phyloP scores from a whole-genome alignment of 2,888 invertebrate species.

The Hofmannophila pseudospretella region DNA sequence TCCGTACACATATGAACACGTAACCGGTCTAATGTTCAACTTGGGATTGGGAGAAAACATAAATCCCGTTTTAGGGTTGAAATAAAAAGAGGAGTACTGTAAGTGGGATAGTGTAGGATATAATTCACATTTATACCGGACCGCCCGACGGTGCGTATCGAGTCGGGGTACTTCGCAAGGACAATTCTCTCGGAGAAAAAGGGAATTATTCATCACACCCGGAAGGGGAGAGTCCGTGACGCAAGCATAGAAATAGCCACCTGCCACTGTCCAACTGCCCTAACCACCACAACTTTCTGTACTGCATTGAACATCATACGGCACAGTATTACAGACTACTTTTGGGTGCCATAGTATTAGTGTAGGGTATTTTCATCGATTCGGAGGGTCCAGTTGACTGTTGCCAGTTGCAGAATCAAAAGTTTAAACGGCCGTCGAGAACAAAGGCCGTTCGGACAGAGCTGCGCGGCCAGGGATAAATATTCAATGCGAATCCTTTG shows the following conservation, averaged over 20 bases:
- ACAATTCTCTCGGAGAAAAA: slow-evolving; percentile 73
- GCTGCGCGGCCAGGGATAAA: slow-evolving; percentile 61
- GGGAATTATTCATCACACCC: slow-evolving; percentile 78
- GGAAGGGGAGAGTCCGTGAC: slow-evolving; percentile 77
- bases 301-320: slow-evolving; percentile 21
- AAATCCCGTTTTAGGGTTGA: slow-evolving; percentile 63
- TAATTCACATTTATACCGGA: slow-evolving; percentile 74
- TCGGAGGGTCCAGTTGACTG: slow-evolving; percentile 73
- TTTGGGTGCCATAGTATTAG: slow-evolving; percentile 14
- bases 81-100: slow-evolving; percentile 67
- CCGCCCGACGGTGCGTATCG: slow-evolving; percentile 70
- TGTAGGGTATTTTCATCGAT: slow-evolving; percentile 45
- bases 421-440: slow-evolving; percentile 75
- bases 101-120: slow-evolving; percentile 69
- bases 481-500: slow-evolving; percentile 77
- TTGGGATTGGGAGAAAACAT: slow-evolving; percentile 46
- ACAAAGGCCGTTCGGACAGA: slow-evolving; percentile 71
- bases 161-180: slow-evolving; percentile 71
- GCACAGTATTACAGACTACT: slow-evolving; percentile 20
- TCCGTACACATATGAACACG: slow-evolving; percentile 33
- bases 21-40: slow-evolving; percentile 47
- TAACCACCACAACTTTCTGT: slow-evolving; percentile 23
- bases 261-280: slow-evolving; percentile 37
- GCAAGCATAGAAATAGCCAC: slow-evolving; percentile 73
- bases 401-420: slow-evolving; percentile 77